Evolutionary conservation across 30 jellyfish, hydroid and myxozoan genomes (phyloP), one percentile per base, ranked within the genome.

Genomic region (Hydractinia echinata): DNA sequence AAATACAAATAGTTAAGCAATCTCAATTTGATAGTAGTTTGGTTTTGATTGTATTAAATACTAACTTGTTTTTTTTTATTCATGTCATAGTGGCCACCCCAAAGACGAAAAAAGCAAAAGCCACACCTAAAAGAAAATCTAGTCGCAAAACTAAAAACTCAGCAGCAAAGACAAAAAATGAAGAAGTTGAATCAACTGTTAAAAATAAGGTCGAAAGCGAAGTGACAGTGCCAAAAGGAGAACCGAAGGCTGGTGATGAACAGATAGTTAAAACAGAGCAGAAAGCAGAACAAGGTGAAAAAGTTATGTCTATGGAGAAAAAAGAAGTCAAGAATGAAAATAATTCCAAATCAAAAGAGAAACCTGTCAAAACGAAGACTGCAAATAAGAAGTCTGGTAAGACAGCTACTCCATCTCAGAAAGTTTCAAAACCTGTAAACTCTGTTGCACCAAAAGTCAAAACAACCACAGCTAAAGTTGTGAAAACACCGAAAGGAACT

Each of bases 301-400:
- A 84, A 76, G 82, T 76, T 76, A 10, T 87, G 49, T 52, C 85
- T 5, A 78, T 64, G 56, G 78, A 74, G 90, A 83, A 61, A 55
- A 13, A 86, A 51, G 86, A 83, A 5, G 61, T 70, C 18, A 84
- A 76, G 76, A 61, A 61, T 13, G 55, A 83, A 9, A 84, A 58
- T 51, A 76, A 62, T 5, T 52, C 87, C 9, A 20, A 14, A 58
- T n/a, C 88, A 20, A 60, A 67, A 49, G 69, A 49, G 53, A 54
- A 68, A 49, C 77, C 39, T 21, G 81, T 73, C 44, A 30, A 30
- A 39, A 66, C 73, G 53, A 67, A 66, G 55, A 50, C 48, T 55
- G 87, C 72, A 48, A 7, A 73, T 44, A 81, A 81, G 82, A 13
- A 71, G 14, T 14, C 84, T 14, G 84, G 77, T 51, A 77, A 84